Evolutionary conservation across 2,888 invertebrate genomes (phyloP).

Genomic region (Limnephilus rhombicus): DNA sequence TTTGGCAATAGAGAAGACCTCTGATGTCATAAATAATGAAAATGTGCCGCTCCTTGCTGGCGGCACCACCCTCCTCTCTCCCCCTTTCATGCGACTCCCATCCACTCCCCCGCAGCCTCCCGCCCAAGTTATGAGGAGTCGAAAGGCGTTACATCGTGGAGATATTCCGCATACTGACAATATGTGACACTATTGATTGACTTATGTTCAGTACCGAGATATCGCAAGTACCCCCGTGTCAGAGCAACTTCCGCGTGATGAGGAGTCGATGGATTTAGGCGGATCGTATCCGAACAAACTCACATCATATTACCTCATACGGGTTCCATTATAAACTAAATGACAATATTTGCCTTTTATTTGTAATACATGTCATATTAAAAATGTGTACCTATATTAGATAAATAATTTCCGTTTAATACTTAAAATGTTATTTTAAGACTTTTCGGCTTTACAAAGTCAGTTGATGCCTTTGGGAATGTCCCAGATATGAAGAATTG

Average conservation of each 20-base stretch:
- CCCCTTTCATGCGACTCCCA: constrained; percentile 12
- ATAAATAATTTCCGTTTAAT: too few species aligned
- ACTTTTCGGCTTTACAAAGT: not conserved
- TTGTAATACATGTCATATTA: too few species aligned
- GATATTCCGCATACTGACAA: constrained; percentile 27
- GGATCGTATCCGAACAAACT: not conserved
- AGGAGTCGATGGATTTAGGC: not conserved
- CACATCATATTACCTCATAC: not conserved
- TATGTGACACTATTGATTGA: constrained; percentile 51
- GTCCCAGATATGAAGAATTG: constrained; percentile 28
- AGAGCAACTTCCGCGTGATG: constrained; percentile 3
- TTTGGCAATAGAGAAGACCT: constrained; percentile 66
- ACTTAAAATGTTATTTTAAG: not conserved
- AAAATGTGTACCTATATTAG: not conserved
- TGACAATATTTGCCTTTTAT: too few species aligned
- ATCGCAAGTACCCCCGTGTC: constrained; percentile 4
- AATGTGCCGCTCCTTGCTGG: constrained; percentile 65
- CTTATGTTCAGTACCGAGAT: constrained; percentile 19
- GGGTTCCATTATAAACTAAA: not conserved
- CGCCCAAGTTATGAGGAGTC: constrained; percentile 62
- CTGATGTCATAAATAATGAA: constrained; percentile 66
- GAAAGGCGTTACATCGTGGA: constrained; percentile 61
- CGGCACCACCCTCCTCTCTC: constrained; percentile 43
- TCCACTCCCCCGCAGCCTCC: constrained; percentile 23
- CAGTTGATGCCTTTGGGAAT: not conserved